A percentile compares a stretch with the other conserved stretches of the same genome.
phyloP scores from a whole-genome alignment of 2,113 vertebrate species.

The Xiphorhynchus elegans region DNA sequence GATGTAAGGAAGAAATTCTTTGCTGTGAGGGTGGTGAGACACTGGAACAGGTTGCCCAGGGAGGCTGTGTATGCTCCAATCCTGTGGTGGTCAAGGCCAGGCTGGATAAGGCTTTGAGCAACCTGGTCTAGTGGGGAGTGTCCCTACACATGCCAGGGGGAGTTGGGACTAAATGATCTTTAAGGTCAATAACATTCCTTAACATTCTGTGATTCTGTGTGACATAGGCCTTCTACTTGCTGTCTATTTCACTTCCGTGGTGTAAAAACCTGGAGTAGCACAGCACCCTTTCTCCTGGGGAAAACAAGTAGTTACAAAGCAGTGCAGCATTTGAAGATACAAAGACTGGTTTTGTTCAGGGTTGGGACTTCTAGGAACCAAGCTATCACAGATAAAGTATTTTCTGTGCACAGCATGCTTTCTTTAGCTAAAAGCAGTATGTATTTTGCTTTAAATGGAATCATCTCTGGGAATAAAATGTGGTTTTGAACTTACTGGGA shows the following conservation, averaged over 20 bases:
- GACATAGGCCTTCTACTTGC: background rate
- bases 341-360: background rate
- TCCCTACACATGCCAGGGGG: background rate
- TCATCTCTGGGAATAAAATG: background rate
- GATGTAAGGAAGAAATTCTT: background rate
- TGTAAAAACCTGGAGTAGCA: background rate
- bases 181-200: background rate
- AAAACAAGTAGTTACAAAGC: background rate
- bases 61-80: background rate
- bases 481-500: background rate
- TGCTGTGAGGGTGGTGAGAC: background rate
- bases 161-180: background rate
- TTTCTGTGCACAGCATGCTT: background rate
- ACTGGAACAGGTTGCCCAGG: no score
- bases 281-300: background rate
- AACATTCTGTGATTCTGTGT: background rate
- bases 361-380: background rate
- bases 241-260: background rate
- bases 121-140: background rate
- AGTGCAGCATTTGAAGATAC: background rate
- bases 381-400: background rate
- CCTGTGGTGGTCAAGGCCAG: background rate
- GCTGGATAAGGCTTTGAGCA: background rate
- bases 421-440: background rate
- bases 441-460: background rate